Evolutionary conservation across 2,113 vertebrate species (phyloP).

Genomic region (Zapus hudsonius): DNA sequence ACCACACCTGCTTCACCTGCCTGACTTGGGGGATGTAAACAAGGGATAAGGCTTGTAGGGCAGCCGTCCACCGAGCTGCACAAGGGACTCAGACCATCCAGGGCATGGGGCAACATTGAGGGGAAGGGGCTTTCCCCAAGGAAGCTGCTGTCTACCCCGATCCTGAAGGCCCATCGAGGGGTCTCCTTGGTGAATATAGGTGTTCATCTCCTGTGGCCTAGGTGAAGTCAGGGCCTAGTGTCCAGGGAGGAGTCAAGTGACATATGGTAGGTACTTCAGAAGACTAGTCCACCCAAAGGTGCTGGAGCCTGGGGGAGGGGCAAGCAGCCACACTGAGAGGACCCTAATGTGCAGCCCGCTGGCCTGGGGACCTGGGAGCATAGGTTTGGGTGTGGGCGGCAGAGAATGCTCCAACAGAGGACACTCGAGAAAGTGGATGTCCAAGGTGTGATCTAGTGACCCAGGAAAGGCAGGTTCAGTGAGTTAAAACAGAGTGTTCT

Average conservation of each 20-base stretch:
- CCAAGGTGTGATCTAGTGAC: background rate
- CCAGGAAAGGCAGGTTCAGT: background rate
- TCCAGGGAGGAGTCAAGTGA: background rate
- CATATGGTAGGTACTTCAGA: background rate
- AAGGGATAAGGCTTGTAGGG: accelerated
- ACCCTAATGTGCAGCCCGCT: too few relatives aligned
- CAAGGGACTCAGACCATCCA: too few relatives aligned
- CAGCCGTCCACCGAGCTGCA: accelerated
- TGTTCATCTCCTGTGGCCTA: background rate
- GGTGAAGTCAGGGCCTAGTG: background rate
- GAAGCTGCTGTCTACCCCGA: background rate
- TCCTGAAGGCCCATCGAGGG: accelerated
- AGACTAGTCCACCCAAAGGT: background rate
- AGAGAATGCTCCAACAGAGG: accelerated
- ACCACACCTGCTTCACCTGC: background rate
- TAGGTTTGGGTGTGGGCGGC: too few relatives aligned
- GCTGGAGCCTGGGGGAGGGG: background rate
- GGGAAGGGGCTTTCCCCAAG: accelerated
- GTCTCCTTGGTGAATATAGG: background rate
- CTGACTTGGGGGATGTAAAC: accelerated
- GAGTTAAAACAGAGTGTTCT: background rate
- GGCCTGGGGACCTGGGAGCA: background rate
- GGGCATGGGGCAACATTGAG: background rate
- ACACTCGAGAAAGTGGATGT: too few relatives aligned
- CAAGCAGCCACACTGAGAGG: too few relatives aligned